Base-by-base conservation (phyloP, 2,888 invertebrate genomes). In the Conistra vaccinii region DNA sequence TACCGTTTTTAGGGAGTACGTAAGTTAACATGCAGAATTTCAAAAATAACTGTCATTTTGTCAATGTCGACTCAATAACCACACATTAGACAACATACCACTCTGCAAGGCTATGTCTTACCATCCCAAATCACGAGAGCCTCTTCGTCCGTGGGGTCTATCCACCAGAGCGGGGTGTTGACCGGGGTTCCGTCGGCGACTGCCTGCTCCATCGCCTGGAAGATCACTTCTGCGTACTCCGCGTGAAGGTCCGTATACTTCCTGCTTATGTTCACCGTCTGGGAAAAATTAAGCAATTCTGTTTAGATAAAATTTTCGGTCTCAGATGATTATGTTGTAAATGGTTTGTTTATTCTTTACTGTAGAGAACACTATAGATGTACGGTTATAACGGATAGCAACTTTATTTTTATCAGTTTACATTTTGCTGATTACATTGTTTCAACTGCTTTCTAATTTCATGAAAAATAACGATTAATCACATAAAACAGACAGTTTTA, bases 111-210 rank as follows among this genome's bases (percentile, higher is more conserved):
- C 9, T 51, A n/a, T 6, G 29, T 51, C 65, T 78, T 66, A 97
- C 97, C 96, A 87, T 97, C 97, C 92, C 96, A 96, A 75, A 97
- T 96, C 69, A 91, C 88, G n/a, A 97, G 94, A 0, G 98, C 97
- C 29, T 95, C 95, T 39, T 91, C 88, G 88, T 98, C 98, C 0
- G 90, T 92, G 0, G 98, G 98, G 86, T 97, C 98, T 0, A 98
- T 90, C 98, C 98, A 99, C 99, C 99, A 99, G 55, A 99, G 96
- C 0, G 99, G 99, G 4, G 98, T 96, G 93, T 98, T 98, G 20
- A 98, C 97, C 0, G 98, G 98, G 3, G 97, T 96, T 0, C 98
- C 98, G 2, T 97, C 95, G 3, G 88, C 84, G 0, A 97, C 97
- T 0, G 97, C 96, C 9, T 96, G 93, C 68, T 97, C 89, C 97